A percentile compares a stretch with the other conserved stretches of the same genome.
These are phyloP conservation scores for Pharmacophagus antenor DNA, from an alignment of 2,888 invertebrate species.

Conservation along the genomic window DNA sequence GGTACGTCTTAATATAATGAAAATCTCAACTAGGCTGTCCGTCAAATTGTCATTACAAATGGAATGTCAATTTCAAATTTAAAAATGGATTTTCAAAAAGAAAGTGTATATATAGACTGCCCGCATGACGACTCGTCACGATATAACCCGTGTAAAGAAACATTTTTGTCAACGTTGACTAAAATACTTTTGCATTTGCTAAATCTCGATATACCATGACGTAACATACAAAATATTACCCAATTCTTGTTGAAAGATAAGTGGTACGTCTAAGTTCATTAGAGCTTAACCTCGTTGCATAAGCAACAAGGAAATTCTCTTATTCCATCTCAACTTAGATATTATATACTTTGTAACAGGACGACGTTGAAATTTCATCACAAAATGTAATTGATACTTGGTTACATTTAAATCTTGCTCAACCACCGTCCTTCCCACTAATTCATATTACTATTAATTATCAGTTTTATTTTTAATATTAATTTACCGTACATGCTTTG, in stretches of 20 bases:
- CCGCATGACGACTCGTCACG: no score
- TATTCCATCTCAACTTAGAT: slow-evolving; percentile 17
- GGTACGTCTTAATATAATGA: no score
- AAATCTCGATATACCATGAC: neutral
- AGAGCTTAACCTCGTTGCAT: slow-evolving; percentile 26
- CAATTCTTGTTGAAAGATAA: slow-evolving; percentile 10
- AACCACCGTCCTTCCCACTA: neutral
- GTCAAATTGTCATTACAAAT: no score
- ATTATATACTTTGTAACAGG: slow-evolving; percentile 13
- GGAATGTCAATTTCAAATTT: no score
- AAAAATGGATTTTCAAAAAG: no score
- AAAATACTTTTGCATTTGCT: neutral
- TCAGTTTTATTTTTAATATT: no score
- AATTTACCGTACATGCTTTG: neutral
- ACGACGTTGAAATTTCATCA: slow-evolving; percentile 14
- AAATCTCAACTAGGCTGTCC: no score
- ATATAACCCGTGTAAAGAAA: no score
- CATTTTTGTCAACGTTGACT: neutral
- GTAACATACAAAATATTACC: slow-evolving; percentile 2
- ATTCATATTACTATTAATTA: neutral
- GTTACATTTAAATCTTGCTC: neutral
- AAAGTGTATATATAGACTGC: no score
- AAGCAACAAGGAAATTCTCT: slow-evolving; percentile 27
- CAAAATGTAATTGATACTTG: slow-evolving; percentile 4
- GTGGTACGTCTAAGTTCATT: slow-evolving; percentile 20